Evolutionary conservation across 2,113 vertebrate species (phyloP), one percentile per base, ranked within the genome.

Genomic region (Mastomys coucha): DNA sequence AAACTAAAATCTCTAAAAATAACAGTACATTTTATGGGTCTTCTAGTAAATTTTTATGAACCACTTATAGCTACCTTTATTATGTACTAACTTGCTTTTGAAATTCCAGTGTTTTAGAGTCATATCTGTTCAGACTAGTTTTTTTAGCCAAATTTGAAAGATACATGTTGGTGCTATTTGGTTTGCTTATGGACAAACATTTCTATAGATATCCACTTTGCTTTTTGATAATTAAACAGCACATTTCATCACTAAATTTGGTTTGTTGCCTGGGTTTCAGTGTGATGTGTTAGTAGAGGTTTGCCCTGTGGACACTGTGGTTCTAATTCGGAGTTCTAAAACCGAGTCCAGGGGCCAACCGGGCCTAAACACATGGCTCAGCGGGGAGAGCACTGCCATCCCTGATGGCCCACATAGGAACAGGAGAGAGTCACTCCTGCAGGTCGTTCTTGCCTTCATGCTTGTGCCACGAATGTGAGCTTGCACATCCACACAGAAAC

Each of bases 241-340:
- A 36, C 4, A 72, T 92, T 92, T 93, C 7, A 51, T 90, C 70
- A 95, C 72, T 97, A 75, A 94, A 94, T 10, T 89, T 8, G 4
- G 67, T 17, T 95, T 81, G 80, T 60, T 49, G 36, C 45, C 81
- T 93, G 39, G 33, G 72, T 95, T 94, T 95, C 26, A 45, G 24
- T 87, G 60, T 84, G 63, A 92, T 3, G 12, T 93, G 16, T 85
- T 90, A 84, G 51, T 75, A 22, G 86, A 86, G 70, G 65, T 96
- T 97, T 95, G 51, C 28, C 85, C 91, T 96, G 19, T 92, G 76
- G 90, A 88, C 24, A 84, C 93, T 91, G 22, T 80, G 8, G 67
- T 91, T 96, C 36, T 60, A 53, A 22, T 93, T 92, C 36, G 5
- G n/a, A 93, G 14, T 91, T 96, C 56, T 96, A 31, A 95, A 92